These are phyloP conservation scores for Nomada flava DNA, from an alignment of 2,888 invertebrate species.

Conservation along the genomic window DNA sequence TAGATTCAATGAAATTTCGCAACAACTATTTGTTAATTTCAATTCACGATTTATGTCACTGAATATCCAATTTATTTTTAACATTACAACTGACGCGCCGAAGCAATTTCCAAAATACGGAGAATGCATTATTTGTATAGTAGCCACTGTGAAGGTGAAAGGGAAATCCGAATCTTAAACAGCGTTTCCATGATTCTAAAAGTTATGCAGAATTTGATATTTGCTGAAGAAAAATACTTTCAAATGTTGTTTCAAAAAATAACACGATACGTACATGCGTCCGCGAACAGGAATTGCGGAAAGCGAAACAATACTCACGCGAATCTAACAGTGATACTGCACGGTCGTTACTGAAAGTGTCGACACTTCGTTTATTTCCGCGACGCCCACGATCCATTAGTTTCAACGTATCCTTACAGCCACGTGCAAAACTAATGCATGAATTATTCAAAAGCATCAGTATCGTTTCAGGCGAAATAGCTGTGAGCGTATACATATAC, in stretches of 20 bases:
- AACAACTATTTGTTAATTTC: no score
- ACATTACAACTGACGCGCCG: no score
- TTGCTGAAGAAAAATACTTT: no score
- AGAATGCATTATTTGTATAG: no score
- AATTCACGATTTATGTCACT: no score
- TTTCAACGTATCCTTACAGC: constrained; percentile 23
- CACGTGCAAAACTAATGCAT: constrained; percentile 35
- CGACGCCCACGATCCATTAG: constrained; percentile 40
- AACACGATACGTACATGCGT: not conserved
- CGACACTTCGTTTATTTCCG: constrained; percentile 52
- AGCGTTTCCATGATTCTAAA: not conserved
- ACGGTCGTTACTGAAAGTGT: constrained; percentile 31
- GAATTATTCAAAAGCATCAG: constrained; percentile 42
- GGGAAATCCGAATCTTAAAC: not conserved
- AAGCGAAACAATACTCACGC: constrained; percentile 21
- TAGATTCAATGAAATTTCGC: no score
- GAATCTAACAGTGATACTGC: constrained; percentile 32
- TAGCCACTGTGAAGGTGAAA: no score
- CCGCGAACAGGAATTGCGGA: constrained; percentile 3
- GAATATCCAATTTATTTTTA: no score
- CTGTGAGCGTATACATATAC: not conserved
- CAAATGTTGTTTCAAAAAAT: not conserved
- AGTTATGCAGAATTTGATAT: no score
- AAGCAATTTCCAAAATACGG: no score
- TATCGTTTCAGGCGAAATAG: not conserved